phyloP scores from a whole-genome alignment of 1,140 invertebrate genomes.

The Drosophila nikananu region DNA sequence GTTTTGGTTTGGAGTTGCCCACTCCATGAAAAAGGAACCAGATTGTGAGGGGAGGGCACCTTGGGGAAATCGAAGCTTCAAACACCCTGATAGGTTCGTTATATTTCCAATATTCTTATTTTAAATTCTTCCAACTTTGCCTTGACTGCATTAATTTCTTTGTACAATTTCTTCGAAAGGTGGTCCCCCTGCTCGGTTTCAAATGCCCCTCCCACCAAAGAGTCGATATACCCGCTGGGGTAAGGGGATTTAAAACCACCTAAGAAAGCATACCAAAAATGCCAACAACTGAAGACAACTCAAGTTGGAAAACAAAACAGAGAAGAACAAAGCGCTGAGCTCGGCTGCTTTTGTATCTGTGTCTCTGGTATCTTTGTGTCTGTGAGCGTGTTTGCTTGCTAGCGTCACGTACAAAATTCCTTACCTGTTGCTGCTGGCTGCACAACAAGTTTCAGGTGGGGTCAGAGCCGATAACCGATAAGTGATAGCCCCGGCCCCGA shows the following conservation, averaged over 20 bases:
- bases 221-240: slow-evolving; percentile 2
- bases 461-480: slow-evolving; percentile 35
- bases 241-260: slow-evolving; percentile 22
- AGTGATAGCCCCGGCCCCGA: slow-evolving; percentile 16
- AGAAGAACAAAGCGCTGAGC: slow-evolving; percentile 39
- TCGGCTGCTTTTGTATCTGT: slow-evolving; percentile 12
- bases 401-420: slow-evolving; percentile 31
- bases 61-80: background rate
- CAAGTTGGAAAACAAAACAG: slow-evolving; percentile 26
- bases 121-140: too few species aligned
- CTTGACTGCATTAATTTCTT: background rate
- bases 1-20: slow-evolving; percentile 43
- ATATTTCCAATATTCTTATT: background rate
- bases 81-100: background rate
- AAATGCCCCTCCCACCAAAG: background rate
- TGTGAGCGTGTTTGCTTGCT: slow-evolving; percentile 24
- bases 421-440: slow-evolving; percentile 51
- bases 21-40: slow-evolving; percentile 37
- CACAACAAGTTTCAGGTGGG: slow-evolving; percentile 42
- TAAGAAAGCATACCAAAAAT: slow-evolving; percentile 51
- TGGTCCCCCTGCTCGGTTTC: background rate
- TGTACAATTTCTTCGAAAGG: background rate
- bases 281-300: slow-evolving; percentile 38
- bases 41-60: slow-evolving; percentile 13
- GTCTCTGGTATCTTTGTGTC: slow-evolving; percentile 29